Percentiles rank a stretch among this genome's conserved stretches.
Evolutionary conservation across 2,797 vertebrate genomes (phyloP).

Genomic region (Todus mexicanus): DNA sequence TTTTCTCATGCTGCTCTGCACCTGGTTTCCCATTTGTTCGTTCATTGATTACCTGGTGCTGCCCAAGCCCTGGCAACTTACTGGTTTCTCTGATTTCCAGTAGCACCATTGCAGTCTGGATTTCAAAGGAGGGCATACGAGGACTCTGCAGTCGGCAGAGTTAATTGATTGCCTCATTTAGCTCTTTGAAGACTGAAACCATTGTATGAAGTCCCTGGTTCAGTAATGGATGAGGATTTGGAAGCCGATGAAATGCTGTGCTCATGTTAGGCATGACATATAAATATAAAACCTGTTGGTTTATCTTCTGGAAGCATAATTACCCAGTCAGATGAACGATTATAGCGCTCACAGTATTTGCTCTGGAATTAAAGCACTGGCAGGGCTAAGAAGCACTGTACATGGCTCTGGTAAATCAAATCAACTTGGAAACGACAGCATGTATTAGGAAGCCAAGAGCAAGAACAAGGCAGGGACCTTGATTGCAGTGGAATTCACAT

Average conservation of each 20-base stretch:
- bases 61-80: not conserved
- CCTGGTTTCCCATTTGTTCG: not conserved
- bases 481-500: not conserved
- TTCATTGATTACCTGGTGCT: not conserved
- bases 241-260: not conserved
- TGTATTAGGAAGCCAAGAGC: not conserved
- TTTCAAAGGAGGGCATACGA: not conserved
- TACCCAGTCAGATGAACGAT: not conserved
- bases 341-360: not conserved
- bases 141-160: not conserved
- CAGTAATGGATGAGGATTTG: not conserved
- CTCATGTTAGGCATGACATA: not conserved
- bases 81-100: not conserved
- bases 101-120: not conserved
- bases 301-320: not conserved
- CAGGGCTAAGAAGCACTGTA: not conserved
- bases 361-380: not conserved
- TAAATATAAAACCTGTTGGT: not conserved
- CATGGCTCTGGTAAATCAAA: not conserved
- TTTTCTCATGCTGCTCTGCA: not conserved
- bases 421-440: not conserved
- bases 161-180: not conserved
- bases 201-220: not conserved
- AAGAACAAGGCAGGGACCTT: not conserved
- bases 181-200: not conserved